Base-by-base conservation (phyloP, 2,797 vertebrate genomes). In the Lagocephalus sceleratus region DNA sequence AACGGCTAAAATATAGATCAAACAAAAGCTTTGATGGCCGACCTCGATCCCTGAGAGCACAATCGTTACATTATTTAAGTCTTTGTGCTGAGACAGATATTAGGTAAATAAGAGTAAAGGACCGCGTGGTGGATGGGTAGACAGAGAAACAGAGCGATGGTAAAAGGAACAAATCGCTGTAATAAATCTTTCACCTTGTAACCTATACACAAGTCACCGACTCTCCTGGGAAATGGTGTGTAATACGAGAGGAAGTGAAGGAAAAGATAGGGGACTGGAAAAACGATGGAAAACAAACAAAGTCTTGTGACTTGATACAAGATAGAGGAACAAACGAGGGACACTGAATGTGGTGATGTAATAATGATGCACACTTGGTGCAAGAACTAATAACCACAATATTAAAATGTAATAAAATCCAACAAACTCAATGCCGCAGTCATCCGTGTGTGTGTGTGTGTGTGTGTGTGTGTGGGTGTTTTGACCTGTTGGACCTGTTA, bases 101-200 rank as follows among this genome's bases (percentile, higher is more conserved):
- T 16, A 44, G 19, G 42, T 49, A 9, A 60, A 56, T 45, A 17
- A 57, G 16, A 16, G 0, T 43, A 10, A 29, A 25, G 14, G 25
- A 47, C 42, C 17, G 29, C 15, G 40, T 47, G 71, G 73, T 25
- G 55, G 65, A 69, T 57, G 20, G 50, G 44, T 0, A 47, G 64
- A 54, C 39, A 0, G 45, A 60, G 38, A 5, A 29, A 64, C 55
- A 47, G 25, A 63, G 5, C 0, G 50, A 9, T 0, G 45, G 47
- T 56, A 42, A 73, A 56, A 55, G 12, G 50, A 73, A 71, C 70
- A 76, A 71, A 63, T 47, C 47, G 68, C 14, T 50, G 54, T n/a
- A 71, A 79, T 81, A 67, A 64, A 76, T 73, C 61, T 72, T 68
- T 73, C 54, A 71, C 56, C 25, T 64, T 54, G 57, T 63, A 59